Evolutionary conservation across 2,797 vertebrate genomes (phyloP), one percentile per base, ranked within the genome.

Genomic region (Tinamus major): DNA sequence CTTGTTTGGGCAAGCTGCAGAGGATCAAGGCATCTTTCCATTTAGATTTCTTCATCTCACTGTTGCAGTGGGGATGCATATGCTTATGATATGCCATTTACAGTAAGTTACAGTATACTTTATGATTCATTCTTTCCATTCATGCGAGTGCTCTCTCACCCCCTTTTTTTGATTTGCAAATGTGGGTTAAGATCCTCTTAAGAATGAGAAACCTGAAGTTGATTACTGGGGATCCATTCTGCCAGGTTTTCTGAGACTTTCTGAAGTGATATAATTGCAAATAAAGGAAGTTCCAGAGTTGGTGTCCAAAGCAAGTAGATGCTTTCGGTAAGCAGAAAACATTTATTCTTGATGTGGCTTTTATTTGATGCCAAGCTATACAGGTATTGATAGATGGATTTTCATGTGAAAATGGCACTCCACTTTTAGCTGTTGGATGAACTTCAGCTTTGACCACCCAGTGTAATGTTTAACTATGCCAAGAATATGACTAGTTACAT

Each of bases 111-210:
- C 53, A n/a, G 27, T 27, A 6, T 17, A 14, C 27, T 80, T 93
- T 16, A 9, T 51, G 61, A 79, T 85, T 48, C n/a, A 21, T 53
- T 59, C 37, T 83, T 80, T 89, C 41, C 69, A 14, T 27, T 70
- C 75, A 17, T 62, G 15, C 61, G 69, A 89, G 23, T 70, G 21
- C 14, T 81, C 10, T 68, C 6, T n/a, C 29, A 17, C 46, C 26
- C 12, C 18, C 69, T 41, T 49, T 51, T 78, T 78, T 63, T 79
- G 24, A 35, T 89, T 94, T 93, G 64, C 80, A 16, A 37, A 15
- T 81, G 15, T n/a, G 86, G 86, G 88, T 87, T 93, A 87, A 68
- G 27, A 80, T 89, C 33, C 23, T 92, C 21, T 58, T 35, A 81
- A 76, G 78, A 85, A 37, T 86, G 39, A 59, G 63, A 49, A 69